Conservation (phyloP, 2,888 invertebrate species). For the Choristoneura rosaceana region DNA sequence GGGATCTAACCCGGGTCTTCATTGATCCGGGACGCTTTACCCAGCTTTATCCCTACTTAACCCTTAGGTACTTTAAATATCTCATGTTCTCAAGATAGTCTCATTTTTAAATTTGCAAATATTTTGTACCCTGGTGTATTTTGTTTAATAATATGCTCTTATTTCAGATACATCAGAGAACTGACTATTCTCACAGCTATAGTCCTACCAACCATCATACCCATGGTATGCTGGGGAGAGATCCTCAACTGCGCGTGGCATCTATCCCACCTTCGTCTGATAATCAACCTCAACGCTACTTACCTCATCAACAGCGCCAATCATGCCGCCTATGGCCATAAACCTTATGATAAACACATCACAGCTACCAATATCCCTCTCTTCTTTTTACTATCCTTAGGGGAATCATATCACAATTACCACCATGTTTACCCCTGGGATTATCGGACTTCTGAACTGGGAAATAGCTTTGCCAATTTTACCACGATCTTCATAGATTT, state of each 20-base stretch:
- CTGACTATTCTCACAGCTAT: not conserved
- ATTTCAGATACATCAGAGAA: slow-evolving; percentile 8
- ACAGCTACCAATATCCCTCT: not conserved
- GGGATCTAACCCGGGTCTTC: too few species aligned
- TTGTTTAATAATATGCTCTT: too few species aligned
- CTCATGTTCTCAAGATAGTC: too few species aligned
- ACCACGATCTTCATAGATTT: slow-evolving; percentile 17
- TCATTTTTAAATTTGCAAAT: too few species aligned
- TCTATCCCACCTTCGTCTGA: not conserved
- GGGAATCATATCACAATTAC: slow-evolving; percentile 26
- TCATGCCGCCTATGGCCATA: not conserved
- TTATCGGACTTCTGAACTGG: slow-evolving; percentile 13
- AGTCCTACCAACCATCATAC: not conserved
- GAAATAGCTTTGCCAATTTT: not conserved
- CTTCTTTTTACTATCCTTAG: not conserved
- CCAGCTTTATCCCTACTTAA: too few species aligned
- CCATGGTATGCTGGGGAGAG: slow-evolving; percentile 20
- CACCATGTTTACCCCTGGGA: slow-evolving; percentile 31
- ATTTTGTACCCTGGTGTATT: too few species aligned
- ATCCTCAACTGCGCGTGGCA: not conserved
- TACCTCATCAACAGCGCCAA: slow-evolving; percentile 14
- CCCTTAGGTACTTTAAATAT: too few species aligned
- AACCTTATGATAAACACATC: slow-evolving; percentile 14
- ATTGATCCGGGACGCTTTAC: too few species aligned
- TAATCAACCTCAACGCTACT: not conserved